phyloP scores from a whole-genome alignment of 2,113 vertebrate species.

The Nannospalax galili region DNA sequence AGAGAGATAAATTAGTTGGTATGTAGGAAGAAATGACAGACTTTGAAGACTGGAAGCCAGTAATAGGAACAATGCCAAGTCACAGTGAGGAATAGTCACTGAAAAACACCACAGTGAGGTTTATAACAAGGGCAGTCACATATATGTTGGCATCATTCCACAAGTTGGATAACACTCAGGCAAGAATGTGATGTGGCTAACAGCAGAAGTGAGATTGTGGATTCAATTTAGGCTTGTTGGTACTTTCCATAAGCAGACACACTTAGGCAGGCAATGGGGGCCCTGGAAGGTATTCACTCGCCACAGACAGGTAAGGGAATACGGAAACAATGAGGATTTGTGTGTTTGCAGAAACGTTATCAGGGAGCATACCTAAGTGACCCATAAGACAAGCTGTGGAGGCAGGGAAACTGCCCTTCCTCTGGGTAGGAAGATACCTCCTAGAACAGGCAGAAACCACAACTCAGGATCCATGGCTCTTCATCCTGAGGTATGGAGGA shows the following conservation, averaged over 20 bases:
- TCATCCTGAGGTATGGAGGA: neutral
- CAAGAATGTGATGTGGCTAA: neutral
- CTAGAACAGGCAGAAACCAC: neutral
- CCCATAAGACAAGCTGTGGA: neutral
- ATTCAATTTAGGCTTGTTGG: neutral
- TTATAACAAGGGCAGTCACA: neutral
- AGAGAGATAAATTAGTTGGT: neutral
- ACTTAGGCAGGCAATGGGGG: neutral
- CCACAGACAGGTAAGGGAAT: neutral
- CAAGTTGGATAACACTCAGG: neutral
- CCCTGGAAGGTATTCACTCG: neutral
- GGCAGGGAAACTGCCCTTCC: neutral
- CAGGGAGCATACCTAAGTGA: neutral
- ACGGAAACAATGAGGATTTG: neutral
- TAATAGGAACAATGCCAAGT: neutral
- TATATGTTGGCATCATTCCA: too few relatives aligned
- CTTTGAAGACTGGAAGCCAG: neutral
- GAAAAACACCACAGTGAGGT: neutral
- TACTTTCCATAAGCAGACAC: neutral
- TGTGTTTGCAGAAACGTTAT: neutral
- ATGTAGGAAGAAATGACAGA: neutral
- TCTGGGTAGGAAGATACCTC: neutral
- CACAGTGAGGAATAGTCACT: neutral
- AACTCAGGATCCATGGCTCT: neutral
- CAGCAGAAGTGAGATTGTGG: neutral